Evolutionary conservation across 2,113 vertebrate species (phyloP).

Genomic region (Odocoileus virginianus): DNA sequence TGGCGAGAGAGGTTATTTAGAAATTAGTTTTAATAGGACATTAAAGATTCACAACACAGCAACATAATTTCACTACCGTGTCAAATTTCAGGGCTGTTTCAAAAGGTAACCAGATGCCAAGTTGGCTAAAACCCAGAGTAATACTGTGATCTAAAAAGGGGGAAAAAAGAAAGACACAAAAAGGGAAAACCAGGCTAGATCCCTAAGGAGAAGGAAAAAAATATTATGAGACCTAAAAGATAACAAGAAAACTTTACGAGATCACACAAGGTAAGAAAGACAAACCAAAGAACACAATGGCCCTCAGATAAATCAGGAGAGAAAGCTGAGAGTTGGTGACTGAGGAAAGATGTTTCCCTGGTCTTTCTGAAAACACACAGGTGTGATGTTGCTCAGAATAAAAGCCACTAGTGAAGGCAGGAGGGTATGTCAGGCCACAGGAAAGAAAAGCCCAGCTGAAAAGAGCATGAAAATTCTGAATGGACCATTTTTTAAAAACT

Average conservation of each 20-base stretch:
- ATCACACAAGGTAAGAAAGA: conserved; percentile 11
- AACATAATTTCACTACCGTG: conserved; percentile 41
- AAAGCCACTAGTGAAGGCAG: not conserved
- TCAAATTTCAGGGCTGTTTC: conserved; percentile 24
- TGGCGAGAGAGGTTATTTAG: not conserved
- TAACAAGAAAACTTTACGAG: not conserved
- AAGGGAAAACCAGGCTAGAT: conserved; percentile 42
- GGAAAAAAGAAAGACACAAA: conserved; percentile 32
- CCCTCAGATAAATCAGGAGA: conserved; percentile 5
- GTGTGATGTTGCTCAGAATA: not conserved
- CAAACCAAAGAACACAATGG: not conserved
- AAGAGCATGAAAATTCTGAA: not conserved
- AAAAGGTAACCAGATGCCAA: conserved; percentile 45
- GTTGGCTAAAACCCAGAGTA: conserved; percentile 44
- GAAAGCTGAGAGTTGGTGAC: not conserved
- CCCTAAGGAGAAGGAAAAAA: conserved; percentile 24
- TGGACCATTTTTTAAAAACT: not conserved
- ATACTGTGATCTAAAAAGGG: conserved; percentile 27
- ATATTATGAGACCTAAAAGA: conserved; percentile 28
- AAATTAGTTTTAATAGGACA: conserved; percentile 34
- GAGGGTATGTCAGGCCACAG: not conserved
- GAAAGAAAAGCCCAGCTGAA: not conserved
- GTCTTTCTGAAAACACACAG: not conserved
- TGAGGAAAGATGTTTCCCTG: not conserved
- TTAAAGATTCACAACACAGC: conserved; percentile 17